Conservation (phyloP, 2,888 invertebrate genomes). For the Nemurella pictetii region DNA sequence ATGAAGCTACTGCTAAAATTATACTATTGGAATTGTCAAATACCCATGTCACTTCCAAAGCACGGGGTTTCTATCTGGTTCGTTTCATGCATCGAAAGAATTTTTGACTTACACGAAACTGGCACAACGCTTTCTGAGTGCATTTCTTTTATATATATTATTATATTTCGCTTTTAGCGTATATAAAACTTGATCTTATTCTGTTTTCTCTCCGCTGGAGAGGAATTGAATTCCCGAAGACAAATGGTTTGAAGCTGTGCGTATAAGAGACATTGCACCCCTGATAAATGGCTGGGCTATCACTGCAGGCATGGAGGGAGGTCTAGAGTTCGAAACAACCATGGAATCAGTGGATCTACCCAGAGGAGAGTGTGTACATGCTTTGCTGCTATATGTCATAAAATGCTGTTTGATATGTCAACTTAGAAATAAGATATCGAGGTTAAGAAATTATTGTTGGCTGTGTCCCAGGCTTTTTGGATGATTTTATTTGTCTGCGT, state of each 20-base stretch:
- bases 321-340: not conserved
- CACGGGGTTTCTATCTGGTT: not conserved
- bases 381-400: constrained; percentile 22
- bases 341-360: not conserved
- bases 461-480: constrained; percentile 21
- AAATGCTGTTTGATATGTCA: constrained; percentile 11
- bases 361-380: constrained; percentile 1
- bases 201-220: constrained; percentile 19
- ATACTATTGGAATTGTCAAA: not conserved
- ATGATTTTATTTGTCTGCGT: constrained; percentile 19
- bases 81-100: not conserved
- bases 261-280: constrained; percentile 24
- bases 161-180: constrained; percentile 6
- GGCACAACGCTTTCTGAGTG: not conserved
- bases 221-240: constrained; percentile 29
- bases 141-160: constrained; percentile 13
- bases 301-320: constrained; percentile 16
- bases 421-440: constrained; percentile 28
- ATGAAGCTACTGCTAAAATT: too few species aligned
- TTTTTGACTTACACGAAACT: not conserved
- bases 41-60: not conserved
- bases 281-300: constrained; percentile 23
- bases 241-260: constrained; percentile 27
- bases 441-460: constrained; percentile 29
- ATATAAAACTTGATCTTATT: constrained; percentile 19